Evolutionary conservation across 2,888 invertebrate species (phyloP), one percentile per base, ranked within the genome.

Genomic region (Andrena chrysosceles): DNA sequence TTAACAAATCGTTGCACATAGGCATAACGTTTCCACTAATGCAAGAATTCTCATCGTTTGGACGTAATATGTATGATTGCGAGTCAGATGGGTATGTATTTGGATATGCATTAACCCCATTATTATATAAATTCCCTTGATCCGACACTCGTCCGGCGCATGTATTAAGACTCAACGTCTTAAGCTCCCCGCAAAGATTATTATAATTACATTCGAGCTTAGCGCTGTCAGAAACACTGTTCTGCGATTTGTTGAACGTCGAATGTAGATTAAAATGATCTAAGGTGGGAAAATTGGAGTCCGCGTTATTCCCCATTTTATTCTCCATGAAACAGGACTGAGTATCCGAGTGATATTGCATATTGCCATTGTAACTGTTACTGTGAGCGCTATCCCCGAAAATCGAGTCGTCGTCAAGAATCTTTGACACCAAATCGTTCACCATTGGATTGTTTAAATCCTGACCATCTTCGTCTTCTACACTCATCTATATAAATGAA

Each of bases 351-450:
- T 80, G 83, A 59, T 88, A 89, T 29, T 87, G 89, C 26, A 74
- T 71, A 84, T 91, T 90, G 26, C 90, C 91, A 87, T 91, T 92
- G 81, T 90, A 93, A 26, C 87, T 91, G 76, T 87, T 90, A 16
- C 79, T 83, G 54, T 91, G 92, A 3, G 87, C 79, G 66, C 91
- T 90, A 13, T 92, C 91, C 35, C 84, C 86, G 54, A 88, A 85
- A 72, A 91, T 88, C 29, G 95, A 94, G 84, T 95, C 95, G 90
- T 96, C 96, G 92, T 96, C 96, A 74, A 96, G 94, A 86, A 96
- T 95, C 92, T 96, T 96, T 82, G 96, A 95, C 91, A 96, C 96
- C 92, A 96, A 95, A 92, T 96, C 96, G 88, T 95, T 95, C 86
- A 96, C 95, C 95, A 96, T 95, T 52, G 96, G 94, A 92, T 96